A percentile compares a stretch with the other conserved stretches of the same genome.
These are phyloP conservation scores for Amaurobius ferox DNA, from an alignment of 2,888 invertebrate species.

Conservation along the genomic window DNA sequence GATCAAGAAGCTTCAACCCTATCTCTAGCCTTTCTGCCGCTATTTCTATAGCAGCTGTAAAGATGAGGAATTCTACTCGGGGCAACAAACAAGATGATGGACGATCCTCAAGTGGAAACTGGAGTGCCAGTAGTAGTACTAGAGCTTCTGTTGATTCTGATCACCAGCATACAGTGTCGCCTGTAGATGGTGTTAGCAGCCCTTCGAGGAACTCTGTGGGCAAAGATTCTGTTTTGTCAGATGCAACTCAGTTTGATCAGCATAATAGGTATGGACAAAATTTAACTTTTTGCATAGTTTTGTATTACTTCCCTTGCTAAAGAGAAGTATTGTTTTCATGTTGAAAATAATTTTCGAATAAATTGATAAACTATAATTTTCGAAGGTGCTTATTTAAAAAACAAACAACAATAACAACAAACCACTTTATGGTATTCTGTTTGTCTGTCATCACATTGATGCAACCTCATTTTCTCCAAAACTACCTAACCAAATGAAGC, in stretches of 20 bases:
- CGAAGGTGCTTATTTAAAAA: no score
- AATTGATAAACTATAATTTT: no score
- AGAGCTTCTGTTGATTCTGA: slow-evolving; percentile 80
- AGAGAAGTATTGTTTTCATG: no score
- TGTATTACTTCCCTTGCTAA: no score
- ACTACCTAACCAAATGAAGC: no score
- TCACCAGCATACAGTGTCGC: slow-evolving; percentile 76
- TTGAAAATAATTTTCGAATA: no score
- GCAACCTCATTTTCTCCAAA: no score
- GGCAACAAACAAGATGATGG: slow-evolving; percentile 73
- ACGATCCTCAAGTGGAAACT: slow-evolving; percentile 94
- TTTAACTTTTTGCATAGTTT: no score
- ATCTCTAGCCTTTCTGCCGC: slow-evolving; percentile 79
- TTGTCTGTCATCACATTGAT: no score
- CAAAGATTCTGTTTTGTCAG: slow-evolving; percentile 77
- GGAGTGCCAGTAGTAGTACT: slow-evolving; percentile 92
- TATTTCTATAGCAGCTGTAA: slow-evolving; percentile 83
- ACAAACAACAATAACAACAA: no score
- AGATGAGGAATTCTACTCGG: slow-evolving; percentile 82
- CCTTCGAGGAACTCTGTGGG: slow-evolving; percentile 77
- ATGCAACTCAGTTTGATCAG: slow-evolving; percentile 59
- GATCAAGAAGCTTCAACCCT: slow-evolving; percentile 60
- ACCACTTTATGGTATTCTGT: no score
- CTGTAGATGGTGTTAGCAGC: slow-evolving; percentile 26
- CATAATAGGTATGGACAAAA: slow-evolving; percentile 48